A percentile compares a stretch with the other conserved stretches of the same genome.
Evolutionary conservation across 2,888 invertebrate species (phyloP).

Genomic region (Mechanitis mazaeus): DNA sequence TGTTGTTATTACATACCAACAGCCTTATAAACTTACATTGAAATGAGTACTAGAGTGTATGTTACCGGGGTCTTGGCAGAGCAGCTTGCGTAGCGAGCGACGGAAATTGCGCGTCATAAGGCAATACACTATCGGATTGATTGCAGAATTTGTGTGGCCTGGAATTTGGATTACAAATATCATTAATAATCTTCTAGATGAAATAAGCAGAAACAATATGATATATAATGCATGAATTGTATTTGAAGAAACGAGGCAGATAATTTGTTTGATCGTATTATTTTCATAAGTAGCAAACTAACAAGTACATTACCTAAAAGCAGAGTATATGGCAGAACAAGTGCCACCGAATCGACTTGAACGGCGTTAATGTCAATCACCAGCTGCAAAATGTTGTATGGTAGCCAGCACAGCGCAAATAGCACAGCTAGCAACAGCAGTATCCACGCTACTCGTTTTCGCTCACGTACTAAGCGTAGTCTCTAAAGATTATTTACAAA

Average conservation of each 20-base stretch:
- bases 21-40: constrained; percentile 61
- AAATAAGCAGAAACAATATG: not conserved
- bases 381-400: constrained; percentile 83
- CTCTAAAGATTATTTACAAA: constrained; percentile 12
- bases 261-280: not conserved
- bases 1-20: constrained; percentile 15
- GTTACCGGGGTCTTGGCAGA: constrained; percentile 74
- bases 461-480: constrained; percentile 57
- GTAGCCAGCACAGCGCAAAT: constrained; percentile 87
- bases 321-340: constrained; percentile 79
- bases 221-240: too few species aligned
- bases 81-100: constrained; percentile 79
- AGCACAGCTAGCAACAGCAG: constrained; percentile 83
- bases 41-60: constrained; percentile 73
- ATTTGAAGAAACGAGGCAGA: not conserved
- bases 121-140: constrained; percentile 88
- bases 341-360: constrained; percentile 52
- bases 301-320: constrained; percentile 64
- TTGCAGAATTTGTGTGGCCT: constrained; percentile 86
- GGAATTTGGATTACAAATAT: constrained; percentile 13
- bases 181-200: not conserved
- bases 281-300: not conserved
- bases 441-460: constrained; percentile 85
- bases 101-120: constrained; percentile 85
- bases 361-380: constrained; percentile 78